Evolutionary conservation across 2,113 vertebrate genomes (phyloP).

Genomic region (Plestiodon gilberti): DNA sequence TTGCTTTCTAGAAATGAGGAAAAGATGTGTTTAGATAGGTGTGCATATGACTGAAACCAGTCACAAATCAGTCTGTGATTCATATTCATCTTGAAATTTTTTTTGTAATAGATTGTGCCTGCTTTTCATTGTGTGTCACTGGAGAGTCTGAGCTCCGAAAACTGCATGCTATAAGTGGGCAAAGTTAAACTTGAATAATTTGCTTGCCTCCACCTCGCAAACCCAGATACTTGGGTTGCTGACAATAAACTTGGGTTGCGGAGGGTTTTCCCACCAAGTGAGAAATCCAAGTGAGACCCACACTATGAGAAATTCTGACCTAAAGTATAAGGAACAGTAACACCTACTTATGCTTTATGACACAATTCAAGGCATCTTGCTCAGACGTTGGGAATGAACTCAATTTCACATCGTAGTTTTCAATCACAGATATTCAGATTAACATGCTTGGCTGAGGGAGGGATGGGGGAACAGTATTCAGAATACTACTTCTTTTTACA

Average conservation of each 20-base stretch:
- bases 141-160: not conserved
- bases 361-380: too few relatives aligned
- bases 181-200: conserved; percentile 11
- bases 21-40: not conserved
- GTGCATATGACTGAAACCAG: not conserved
- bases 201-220: not conserved
- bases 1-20: not conserved
- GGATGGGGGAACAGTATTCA: too few relatives aligned
- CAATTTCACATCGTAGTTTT: too few relatives aligned
- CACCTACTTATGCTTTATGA: too few relatives aligned
- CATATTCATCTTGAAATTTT: not conserved
- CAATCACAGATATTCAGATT: too few relatives aligned
- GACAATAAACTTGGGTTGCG: not conserved
- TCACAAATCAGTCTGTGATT: not conserved
- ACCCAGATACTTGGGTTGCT: not conserved
- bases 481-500: too few relatives aligned
- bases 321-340: too few relatives aligned
- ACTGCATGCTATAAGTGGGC: not conserved
- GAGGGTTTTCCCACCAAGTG: too few relatives aligned
- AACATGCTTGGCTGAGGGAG: too few relatives aligned
- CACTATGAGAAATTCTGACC: conserved; percentile 11
- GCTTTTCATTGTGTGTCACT: not conserved
- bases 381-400: too few relatives aligned
- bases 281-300: not conserved
- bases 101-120: not conserved